phyloP scores from a whole-genome alignment of 2,888 invertebrate genomes.

The Tipula helvola region DNA sequence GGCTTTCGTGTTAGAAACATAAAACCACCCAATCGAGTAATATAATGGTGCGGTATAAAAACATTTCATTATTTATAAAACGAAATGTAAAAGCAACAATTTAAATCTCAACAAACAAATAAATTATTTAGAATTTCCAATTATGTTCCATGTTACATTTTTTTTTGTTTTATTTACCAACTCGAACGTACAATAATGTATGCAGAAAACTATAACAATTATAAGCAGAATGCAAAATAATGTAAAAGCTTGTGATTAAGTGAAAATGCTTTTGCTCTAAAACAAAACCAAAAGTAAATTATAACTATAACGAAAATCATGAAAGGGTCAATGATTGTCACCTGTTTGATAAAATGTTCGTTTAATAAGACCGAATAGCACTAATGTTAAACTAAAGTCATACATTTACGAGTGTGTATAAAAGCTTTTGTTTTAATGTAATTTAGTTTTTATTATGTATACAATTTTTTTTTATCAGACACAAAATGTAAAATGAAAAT shows the following conservation, averaged over 20 bases:
- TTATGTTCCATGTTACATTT: not conserved
- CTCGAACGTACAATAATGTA: not conserved
- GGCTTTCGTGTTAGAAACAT: not conserved
- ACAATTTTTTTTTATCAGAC: not conserved
- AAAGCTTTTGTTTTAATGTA: not conserved
- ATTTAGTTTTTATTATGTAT: not conserved
- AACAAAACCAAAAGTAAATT: not conserved
- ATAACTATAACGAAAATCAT: not conserved
- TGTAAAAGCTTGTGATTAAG: not conserved
- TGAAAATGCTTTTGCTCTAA: not conserved
- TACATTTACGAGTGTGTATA: not conserved
- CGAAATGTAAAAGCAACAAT: not conserved
- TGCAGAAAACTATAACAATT: not conserved
- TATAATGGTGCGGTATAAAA: not conserved
- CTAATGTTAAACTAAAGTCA: not conserved
- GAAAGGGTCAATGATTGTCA: not conserved
- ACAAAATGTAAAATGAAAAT: not conserved
- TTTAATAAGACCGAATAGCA: not conserved
- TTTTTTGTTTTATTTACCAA: not conserved
- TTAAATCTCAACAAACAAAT: not conserved
- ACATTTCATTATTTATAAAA: not conserved
- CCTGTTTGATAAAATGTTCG: not conserved
- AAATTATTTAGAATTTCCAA: not conserved
- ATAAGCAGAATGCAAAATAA: not conserved
- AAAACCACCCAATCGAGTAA: not conserved